Percentiles rank a stretch among this genome's conserved stretches.
These are phyloP conservation scores for Lophotis ruficrista DNA, from an alignment of 2,113 vertebrate genomes.

Conservation along the genomic window DNA sequence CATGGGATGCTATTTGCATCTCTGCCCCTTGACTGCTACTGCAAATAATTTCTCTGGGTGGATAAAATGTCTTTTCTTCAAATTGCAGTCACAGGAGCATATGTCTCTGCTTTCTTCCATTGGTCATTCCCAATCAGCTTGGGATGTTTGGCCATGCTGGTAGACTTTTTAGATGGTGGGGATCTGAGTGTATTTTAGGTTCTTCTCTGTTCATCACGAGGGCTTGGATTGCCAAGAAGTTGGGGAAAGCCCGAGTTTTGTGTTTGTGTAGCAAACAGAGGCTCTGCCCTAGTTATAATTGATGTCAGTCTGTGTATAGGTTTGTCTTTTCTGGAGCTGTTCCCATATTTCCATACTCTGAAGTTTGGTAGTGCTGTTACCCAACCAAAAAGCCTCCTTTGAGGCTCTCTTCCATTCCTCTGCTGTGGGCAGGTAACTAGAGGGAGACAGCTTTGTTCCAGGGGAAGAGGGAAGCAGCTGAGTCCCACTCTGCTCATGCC, in stretches of 20 bases:
- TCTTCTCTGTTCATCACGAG: not conserved
- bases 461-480: not conserved
- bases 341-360: not conserved
- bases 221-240: not conserved
- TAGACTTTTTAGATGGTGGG: not conserved
- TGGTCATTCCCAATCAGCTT: not conserved
- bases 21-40: not conserved
- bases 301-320: not conserved
- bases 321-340: not conserved
- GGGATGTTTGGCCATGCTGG: not conserved
- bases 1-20: not conserved
- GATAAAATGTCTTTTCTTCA: not conserved
- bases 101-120: not conserved
- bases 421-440: not conserved
- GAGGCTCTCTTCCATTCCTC: not conserved
- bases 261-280: not conserved
- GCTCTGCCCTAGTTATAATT: not conserved
- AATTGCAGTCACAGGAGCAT: not conserved
- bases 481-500: not conserved
- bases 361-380: not conserved
- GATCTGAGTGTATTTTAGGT: not conserved
- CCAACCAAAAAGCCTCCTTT: not conserved
- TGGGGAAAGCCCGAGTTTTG: not conserved
- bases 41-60: not conserved
- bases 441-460: not conserved